Evolutionary conservation across 2,888 invertebrate genomes (phyloP).

Genomic region (Eupsilia transversa): DNA sequence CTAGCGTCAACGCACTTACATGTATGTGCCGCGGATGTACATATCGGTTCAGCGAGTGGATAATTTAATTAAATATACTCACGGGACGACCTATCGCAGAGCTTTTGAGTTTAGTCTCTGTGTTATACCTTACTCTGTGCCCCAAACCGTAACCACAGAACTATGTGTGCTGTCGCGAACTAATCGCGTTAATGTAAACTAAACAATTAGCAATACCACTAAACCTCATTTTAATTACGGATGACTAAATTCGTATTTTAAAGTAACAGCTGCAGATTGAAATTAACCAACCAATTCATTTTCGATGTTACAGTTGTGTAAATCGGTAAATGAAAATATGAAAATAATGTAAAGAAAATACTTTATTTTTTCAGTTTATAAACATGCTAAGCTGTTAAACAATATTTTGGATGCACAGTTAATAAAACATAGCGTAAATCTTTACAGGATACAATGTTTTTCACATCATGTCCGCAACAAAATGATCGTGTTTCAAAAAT

Average conservation of each 20-base stretch:
- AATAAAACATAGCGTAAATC: slow-evolving; percentile 40
- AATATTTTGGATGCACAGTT: slow-evolving; percentile 34
- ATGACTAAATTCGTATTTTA: slow-evolving; percentile 38
- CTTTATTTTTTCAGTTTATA: slow-evolving; percentile 17
- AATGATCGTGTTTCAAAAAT: slow-evolving; percentile 25
- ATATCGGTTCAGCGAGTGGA: neutral
- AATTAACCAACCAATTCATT: slow-evolving; percentile 24
- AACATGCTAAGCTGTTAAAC: slow-evolving; percentile 36
- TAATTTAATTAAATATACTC: slow-evolving; percentile 4
- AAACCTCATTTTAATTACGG: slow-evolving; percentile 30
- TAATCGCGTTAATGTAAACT: slow-evolving; percentile 29
- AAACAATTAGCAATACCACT: slow-evolving; percentile 30
- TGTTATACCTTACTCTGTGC: slow-evolving; percentile 18
- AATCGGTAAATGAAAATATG: slow-evolving; percentile 32
- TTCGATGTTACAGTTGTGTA: slow-evolving; percentile 23
- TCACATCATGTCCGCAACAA: slow-evolving; percentile 11
- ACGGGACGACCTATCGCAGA: neutral
- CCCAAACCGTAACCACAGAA: slow-evolving; percentile 12
- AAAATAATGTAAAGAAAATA: slow-evolving; percentile 25
- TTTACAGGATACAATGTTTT: slow-evolving; percentile 21
- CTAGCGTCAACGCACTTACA: neutral
- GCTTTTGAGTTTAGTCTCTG: slow-evolving; percentile 11
- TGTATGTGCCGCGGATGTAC: neutral
- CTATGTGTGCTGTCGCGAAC: slow-evolving; percentile 5
- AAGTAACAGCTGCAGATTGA: slow-evolving; percentile 37